phyloP scores from a whole-genome alignment of 2,888 invertebrate species.

The Ophion obscuratus region DNA sequence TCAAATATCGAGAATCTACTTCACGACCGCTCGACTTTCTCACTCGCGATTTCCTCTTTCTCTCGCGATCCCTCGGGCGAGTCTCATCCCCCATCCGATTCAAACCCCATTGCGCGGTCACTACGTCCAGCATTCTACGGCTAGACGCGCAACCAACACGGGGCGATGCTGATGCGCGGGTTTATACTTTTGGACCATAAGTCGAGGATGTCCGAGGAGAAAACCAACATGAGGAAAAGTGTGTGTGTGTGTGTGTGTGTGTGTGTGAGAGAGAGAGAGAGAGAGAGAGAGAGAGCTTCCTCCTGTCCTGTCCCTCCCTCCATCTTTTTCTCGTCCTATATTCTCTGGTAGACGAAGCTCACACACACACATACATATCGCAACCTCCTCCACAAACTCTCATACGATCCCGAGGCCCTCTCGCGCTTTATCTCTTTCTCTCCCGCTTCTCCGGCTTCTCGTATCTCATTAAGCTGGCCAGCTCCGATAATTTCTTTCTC shows the following conservation, averaged over 20 bases:
- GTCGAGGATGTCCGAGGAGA: slow-evolving; percentile 52
- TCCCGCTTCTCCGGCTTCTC: slow-evolving; percentile 73
- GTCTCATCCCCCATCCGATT: slow-evolving; percentile 54
- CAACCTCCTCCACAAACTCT: slow-evolving; percentile 39
- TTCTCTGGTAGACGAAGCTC: slow-evolving; percentile 24
- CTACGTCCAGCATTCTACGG: slow-evolving; percentile 43
- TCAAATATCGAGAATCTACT: slow-evolving; percentile 79
- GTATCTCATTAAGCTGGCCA: slow-evolving; percentile 78
- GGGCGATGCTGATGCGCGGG: slow-evolving; percentile 23
- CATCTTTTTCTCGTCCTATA: slow-evolving; percentile 69
- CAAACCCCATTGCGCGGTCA: slow-evolving; percentile 31
- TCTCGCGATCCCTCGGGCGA: slow-evolving; percentile 54
- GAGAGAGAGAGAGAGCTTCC: slow-evolving; percentile 16
- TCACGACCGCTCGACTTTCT: slow-evolving; percentile 60
- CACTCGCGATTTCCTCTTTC: slow-evolving; percentile 62
- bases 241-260: too few relatives aligned
- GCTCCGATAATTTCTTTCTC: slow-evolving; percentile 67
- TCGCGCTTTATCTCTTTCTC: slow-evolving; percentile 49
- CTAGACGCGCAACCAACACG: slow-evolving; percentile 27
- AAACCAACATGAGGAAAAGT: slow-evolving; percentile 4
- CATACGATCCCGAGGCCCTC: slow-evolving; percentile 48
- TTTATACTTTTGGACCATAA: slow-evolving; percentile 58
- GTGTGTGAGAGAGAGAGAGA: too few relatives aligned
- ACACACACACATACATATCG: slow-evolving; percentile 7
- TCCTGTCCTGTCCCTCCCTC: slow-evolving; percentile 53